These are phyloP conservation scores for Avahi laniger DNA, from an alignment of 2,797 vertebrate species.

Conservation along the genomic window DNA sequence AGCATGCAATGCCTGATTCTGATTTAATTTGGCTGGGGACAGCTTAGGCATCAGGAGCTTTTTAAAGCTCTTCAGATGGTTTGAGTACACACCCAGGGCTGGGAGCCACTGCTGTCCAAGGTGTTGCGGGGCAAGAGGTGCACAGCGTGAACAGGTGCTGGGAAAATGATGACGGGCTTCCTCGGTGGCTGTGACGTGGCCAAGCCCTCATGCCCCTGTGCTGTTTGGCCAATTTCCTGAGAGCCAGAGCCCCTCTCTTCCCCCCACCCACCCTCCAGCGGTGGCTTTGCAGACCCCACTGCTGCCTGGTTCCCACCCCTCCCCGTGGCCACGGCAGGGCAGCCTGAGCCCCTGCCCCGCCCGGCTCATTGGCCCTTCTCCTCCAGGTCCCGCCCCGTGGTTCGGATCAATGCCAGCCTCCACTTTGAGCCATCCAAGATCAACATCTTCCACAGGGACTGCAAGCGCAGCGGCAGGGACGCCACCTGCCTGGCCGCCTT, in stretches of 20 bases:
- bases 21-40: not conserved
- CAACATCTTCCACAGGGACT: conserved; percentile 98
- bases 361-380: rapidly evolving
- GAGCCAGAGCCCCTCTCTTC: not conserved
- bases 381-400: conserved; percentile 93
- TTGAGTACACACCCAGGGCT: not conserved
- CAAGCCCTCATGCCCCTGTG: not conserved
- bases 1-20: not conserved
- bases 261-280: not conserved
- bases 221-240: not conserved
- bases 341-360: not conserved
- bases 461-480: conserved; percentile 92
- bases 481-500: conserved; percentile 96
- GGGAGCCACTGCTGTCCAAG: not conserved
- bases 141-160: rapidly evolving
- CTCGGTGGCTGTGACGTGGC: rapidly evolving
- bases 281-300: not conserved
- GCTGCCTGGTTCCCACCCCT: not conserved
- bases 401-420: conserved; percentile 90
- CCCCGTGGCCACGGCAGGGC: not conserved
- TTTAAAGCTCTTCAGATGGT: not conserved
- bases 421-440: conserved; percentile 95
- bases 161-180: not conserved
- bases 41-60: not conserved
- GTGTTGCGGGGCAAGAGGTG: not conserved